Evolutionary conservation across 1,140 invertebrate species (phyloP), one percentile per base, ranked within the genome.

Genomic region (Drosophila guanche): DNA sequence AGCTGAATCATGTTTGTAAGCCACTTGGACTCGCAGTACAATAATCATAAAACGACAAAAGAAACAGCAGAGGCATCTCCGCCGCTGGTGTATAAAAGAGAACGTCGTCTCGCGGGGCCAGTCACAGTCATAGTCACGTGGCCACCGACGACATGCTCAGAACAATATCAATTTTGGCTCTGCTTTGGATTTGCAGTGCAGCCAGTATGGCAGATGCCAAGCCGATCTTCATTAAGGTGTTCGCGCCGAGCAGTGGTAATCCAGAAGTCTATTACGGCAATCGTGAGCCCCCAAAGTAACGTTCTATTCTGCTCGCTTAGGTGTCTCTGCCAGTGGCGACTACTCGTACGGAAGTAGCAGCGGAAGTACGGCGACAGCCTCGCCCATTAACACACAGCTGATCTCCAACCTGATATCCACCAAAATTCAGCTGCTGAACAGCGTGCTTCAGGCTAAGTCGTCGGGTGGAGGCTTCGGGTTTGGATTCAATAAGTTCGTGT

Each of bases 11-110:
- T 80, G 65, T 84, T 76, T 84, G 80, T 55, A 45, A 67, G 70
- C 25, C 67, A 80, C 81, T 84, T 22, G 16, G 67, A 20, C 40
- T 47, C 16, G 54, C 22, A 40, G 47, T 57, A 71, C 58, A 58
- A 58, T 69, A 57, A 63, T 67, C 76, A 85, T 53, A 46, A 51
- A 76, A 59, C 50, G 60, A 56, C 79, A 79, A 70, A 58, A 52
- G 27, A 41, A 58, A 48, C 29, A 50, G 22, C 74, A 46, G 29
- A 57, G 56, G 25, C 63, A 62, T 48, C 65, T 73, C 48, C 63
- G 42, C 47, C 58, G 59, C 61, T 45, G 29, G 22, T 43, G 23
- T 85, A 85, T 85, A 85, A 86, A 85, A 86, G 77, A 55, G 47
- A 69, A 50, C 48, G 63, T 12, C 29, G 20, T 53, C 27, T 65